Evolutionary conservation across 1,140 invertebrate species (phyloP).

Genomic region (Neuroterus valhalla): DNA sequence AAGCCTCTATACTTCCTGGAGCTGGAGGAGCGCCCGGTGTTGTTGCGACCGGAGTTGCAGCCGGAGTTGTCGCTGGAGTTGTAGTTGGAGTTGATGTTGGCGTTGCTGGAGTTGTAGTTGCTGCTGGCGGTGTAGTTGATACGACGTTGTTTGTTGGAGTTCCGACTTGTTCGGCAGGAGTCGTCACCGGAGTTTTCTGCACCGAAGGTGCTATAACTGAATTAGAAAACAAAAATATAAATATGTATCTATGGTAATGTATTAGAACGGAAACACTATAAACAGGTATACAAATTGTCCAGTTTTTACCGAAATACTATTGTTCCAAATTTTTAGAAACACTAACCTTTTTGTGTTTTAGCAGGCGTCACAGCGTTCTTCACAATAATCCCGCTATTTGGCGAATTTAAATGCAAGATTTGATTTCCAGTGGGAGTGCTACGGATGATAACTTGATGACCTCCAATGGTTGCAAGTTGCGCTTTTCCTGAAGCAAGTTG

Average conservation of each 20-base stretch:
- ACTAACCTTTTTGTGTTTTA: conserved; percentile 61
- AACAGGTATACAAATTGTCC: too few relatives aligned
- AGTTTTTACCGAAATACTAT: too few relatives aligned
- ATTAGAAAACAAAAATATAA: too few relatives aligned
- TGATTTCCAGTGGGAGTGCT: conserved; percentile 81
- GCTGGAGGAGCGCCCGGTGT: conserved; percentile 42
- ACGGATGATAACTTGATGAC: conserved; percentile 87
- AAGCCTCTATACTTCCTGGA: conserved; percentile 80
- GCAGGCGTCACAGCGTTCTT: conserved; percentile 62
- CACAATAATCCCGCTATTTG: conserved; percentile 68
- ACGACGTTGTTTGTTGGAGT: not conserved
- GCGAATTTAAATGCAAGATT: conserved; percentile 74
- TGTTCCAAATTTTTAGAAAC: not conserved
- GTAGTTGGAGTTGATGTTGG: conserved; percentile 50
- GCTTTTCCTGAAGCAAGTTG: conserved; percentile 86
- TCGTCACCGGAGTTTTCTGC: not conserved
- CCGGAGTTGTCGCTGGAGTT: conserved; percentile 49
- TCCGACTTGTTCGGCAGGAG: not conserved
- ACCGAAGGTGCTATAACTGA: not conserved
- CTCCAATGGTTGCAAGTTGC: conserved; percentile 87
- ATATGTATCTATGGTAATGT: too few relatives aligned
- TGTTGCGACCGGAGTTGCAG: conserved; percentile 34
- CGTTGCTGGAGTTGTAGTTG: conserved; percentile 43
- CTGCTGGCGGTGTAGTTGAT: conserved; percentile 39
- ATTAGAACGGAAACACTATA: too few relatives aligned